Conservation (phyloP, 1,140 invertebrate genomes). For the Papilio helenus region DNA sequence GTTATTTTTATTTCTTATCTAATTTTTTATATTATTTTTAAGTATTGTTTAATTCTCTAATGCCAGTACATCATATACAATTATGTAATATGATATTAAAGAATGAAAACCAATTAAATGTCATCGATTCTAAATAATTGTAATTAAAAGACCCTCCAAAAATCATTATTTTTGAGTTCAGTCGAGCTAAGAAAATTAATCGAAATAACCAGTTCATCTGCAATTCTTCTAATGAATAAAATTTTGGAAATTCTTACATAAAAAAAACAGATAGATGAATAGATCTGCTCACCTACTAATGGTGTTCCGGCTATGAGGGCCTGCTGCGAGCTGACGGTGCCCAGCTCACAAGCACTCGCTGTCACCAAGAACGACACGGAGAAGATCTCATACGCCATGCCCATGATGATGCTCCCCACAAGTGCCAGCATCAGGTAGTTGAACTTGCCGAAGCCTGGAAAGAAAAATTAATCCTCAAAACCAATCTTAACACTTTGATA, state of each 20-base stretch:
- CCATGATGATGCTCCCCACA: slow-evolving; percentile 54
- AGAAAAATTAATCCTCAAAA: not conserved
- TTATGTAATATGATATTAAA: no score
- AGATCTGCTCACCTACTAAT: slow-evolving; percentile 54
- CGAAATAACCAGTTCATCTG: no score
- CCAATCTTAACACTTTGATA: not conserved
- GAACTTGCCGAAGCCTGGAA: slow-evolving; percentile 66
- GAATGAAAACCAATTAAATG: no score
- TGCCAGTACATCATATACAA: no score
- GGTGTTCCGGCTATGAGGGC: slow-evolving; percentile 66
- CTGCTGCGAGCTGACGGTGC: slow-evolving; percentile 57
- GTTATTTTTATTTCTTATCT: slow-evolving; percentile 4
- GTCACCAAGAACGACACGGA: slow-evolving; percentile 70
- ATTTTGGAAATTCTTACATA: no score
- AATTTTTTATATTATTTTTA: not conserved
- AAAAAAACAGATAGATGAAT: no score
- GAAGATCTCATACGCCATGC: slow-evolving; percentile 65
- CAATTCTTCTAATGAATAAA: no score
- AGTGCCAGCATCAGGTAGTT: slow-evolving; percentile 57
- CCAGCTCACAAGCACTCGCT: slow-evolving; percentile 67
- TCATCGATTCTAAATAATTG: no score
- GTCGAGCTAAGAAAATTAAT: no score
- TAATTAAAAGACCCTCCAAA: no score
- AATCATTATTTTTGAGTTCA: no score
- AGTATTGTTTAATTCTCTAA: not conserved